These are phyloP conservation scores for Harpalus rufipes DNA, from an alignment of 2,888 invertebrate species.

Conservation along the genomic window DNA sequence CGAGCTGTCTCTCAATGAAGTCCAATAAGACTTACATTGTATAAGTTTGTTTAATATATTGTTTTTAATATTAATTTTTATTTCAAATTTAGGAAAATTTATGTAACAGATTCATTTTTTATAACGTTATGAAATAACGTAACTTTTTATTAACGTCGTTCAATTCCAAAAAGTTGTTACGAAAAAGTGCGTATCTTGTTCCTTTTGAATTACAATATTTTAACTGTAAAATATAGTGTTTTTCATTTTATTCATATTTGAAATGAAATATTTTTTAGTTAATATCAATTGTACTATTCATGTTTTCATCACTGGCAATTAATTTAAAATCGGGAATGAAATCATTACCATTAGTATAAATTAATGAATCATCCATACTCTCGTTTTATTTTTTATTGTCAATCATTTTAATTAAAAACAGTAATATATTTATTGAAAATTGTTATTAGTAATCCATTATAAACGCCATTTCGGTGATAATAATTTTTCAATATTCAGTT, in stretches of 20 bases:
- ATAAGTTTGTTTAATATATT: too few species aligned
- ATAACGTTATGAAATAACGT: too few species aligned
- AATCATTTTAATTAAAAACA: constrained; percentile 45
- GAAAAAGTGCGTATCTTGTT: too few species aligned
- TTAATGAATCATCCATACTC: not conserved
- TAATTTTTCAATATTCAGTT: not conserved
- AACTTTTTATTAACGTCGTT: too few species aligned
- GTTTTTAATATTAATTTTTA: too few species aligned
- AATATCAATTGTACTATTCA: not conserved
- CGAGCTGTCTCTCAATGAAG: too few species aligned
- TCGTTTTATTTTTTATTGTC: constrained; percentile 5
- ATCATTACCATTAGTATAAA: not conserved
- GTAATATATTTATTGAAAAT: constrained; percentile 36
- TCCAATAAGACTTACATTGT: too few species aligned
- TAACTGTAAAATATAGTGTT: constrained; percentile 6
- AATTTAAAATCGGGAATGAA: constrained; percentile 1
- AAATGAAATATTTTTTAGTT: not conserved
- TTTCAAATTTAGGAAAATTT: too few species aligned
- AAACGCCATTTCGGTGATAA: not conserved
- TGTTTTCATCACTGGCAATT: not conserved
- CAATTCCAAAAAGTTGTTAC: too few species aligned
- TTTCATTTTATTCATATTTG: not conserved
- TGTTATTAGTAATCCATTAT: not conserved
- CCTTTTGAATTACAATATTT: not conserved
- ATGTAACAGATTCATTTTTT: too few species aligned